These are phyloP conservation scores for Bombus sibiricus DNA, from an alignment of 1,140 invertebrate species.

Conservation along the genomic window DNA sequence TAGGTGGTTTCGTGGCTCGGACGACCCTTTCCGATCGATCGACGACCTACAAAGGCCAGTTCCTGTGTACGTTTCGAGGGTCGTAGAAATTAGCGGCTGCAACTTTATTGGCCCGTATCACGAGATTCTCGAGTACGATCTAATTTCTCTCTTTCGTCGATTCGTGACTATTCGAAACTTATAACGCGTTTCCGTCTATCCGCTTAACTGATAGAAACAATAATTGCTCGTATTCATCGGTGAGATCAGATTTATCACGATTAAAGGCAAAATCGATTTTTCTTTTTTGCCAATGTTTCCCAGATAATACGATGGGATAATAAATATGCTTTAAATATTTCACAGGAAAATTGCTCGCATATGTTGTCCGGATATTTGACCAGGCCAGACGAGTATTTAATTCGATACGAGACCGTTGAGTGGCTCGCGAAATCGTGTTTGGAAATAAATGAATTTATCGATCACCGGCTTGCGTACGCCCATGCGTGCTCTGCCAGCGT, in stretches of 20 bases:
- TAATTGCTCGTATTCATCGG: conserved; percentile 57
- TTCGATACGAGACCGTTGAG: conserved; percentile 52
- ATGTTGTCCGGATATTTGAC: conserved; percentile 58
- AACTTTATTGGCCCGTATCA: conserved; percentile 74
- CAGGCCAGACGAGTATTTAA: conserved; percentile 59
- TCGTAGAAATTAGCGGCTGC: conserved; percentile 73
- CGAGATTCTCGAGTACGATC: conserved; percentile 53
- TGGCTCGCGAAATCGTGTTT: conserved; percentile 43
- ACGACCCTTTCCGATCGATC: conserved; percentile 43
- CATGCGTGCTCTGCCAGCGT: background rate
- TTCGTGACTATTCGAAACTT: conserved; percentile 31
- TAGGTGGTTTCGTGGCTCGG: conserved; percentile 69
- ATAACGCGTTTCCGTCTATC: conserved; percentile 18
- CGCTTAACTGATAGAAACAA: conserved; percentile 53
- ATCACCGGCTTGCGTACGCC: conserved; percentile 8
- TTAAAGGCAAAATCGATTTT: conserved; percentile 16
- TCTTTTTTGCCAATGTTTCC: conserved; percentile 30
- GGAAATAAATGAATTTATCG: conserved; percentile 63
- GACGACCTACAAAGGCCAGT: background rate
- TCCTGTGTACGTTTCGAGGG: conserved; percentile 52
- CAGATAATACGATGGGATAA: conserved; percentile 25
- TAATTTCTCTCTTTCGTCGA: conserved; percentile 1
- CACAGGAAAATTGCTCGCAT: conserved; percentile 53
- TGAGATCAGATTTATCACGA: conserved; percentile 61
- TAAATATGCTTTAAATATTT: conserved; percentile 51